phyloP scores from a whole-genome alignment of 1,140 invertebrate species.

The Trypoxylus dichotomus region DNA sequence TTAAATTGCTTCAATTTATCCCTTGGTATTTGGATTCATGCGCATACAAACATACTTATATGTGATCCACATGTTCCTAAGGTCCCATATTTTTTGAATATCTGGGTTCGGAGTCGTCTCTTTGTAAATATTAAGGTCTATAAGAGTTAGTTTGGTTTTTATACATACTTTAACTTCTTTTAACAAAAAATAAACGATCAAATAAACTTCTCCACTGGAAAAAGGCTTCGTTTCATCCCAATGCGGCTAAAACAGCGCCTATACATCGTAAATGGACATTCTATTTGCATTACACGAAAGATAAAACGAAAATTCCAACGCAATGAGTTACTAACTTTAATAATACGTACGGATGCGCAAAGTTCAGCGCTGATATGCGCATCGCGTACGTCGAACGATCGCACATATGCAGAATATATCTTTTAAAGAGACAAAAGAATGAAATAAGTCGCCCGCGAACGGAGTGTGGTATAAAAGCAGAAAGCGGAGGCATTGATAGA shows the following conservation, averaged over 20 bases:
- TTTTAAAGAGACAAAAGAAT: slow-evolving; percentile 10
- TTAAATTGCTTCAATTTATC: too few relatives aligned
- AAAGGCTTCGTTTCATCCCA: neutral
- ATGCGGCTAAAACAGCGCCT: neutral
- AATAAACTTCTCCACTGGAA: neutral
- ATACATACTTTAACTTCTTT: too few relatives aligned
- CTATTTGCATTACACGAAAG: neutral
- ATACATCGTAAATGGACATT: neutral
- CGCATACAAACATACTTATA: too few relatives aligned
- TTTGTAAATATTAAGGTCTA: too few relatives aligned
- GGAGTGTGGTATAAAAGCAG: neutral
- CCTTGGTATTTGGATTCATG: too few relatives aligned
- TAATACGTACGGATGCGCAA: neutral
- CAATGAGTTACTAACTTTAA: neutral
- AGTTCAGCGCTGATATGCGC: neutral
- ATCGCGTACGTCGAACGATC: neutral
- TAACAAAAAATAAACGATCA: neutral
- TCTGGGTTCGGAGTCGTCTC: too few relatives aligned
- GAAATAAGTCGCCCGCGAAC: neutral
- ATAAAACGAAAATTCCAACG: neutral
- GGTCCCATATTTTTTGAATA: too few relatives aligned
- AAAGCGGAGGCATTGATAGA: slow-evolving; percentile 11
- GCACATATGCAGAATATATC: neutral
- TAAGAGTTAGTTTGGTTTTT: too few relatives aligned
- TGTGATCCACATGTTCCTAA: too few relatives aligned